Evolutionary conservation across 2,797 vertebrate species (phyloP), one percentile per base, ranked within the genome.

Genomic region (Acanthopagrus latus): DNA sequence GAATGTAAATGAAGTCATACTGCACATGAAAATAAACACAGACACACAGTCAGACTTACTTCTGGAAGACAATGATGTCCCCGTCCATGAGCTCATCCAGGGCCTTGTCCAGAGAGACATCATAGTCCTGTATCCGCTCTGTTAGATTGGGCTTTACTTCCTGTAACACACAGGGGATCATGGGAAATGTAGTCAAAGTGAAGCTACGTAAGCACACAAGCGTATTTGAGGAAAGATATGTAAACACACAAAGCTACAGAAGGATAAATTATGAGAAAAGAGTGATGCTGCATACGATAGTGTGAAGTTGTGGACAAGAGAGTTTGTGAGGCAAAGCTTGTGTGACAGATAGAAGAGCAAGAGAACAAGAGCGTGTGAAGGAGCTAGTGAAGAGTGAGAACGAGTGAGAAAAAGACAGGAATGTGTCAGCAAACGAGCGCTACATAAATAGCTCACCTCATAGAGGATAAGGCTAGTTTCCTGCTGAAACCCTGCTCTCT

Each of bases 61-160:
- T 99, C 93, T 99, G 98, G 95, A 99, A 99, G 88, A 99, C 98
- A 86, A 99, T 99, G 92, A 99, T 99, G 95, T 99, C 98, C 52
- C 98, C 98, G 67, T 99, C 98, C 98, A 99, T 99, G 86, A 99
- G 97, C 94, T 99, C 98, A 74, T 99, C 98, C 44, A 99, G 97
- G 95, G 98, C 98, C 95, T 99, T 99, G 95, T 99, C 98, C 93
- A 99, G 96, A 92, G 97, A 99, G 86, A 99, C 98, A 75, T 99
- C 98, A 69, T 98, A 99, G 94, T 99, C 98, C 95, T 99, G 98
- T 95, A 99, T 99, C 92, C 98, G 96, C 94, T 99, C 98, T 9
- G 98, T 99, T 97, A 99, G 97, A 95, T 99, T 99, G 95, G 98
- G 98, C 94, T 99, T 99, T 96, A 99, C 98, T 99, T 99, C 98